These are phyloP conservation scores for Babylonia areolata DNA, from an alignment of 1,140 invertebrate species.

Conservation along the genomic window DNA sequence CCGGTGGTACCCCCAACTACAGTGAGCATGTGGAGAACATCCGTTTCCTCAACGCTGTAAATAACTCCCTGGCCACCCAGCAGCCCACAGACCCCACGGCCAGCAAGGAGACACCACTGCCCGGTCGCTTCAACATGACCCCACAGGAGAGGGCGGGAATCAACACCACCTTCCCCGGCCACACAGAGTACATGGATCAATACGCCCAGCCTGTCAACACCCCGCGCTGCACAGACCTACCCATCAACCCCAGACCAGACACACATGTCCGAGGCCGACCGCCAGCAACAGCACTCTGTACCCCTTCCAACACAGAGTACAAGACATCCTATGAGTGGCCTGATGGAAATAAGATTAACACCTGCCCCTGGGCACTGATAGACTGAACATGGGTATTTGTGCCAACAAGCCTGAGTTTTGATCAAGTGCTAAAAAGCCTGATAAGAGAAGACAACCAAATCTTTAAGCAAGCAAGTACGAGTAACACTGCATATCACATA, in stretches of 20 bases:
- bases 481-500: too few relatives aligned
- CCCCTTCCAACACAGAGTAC: slow-evolving; percentile 69
- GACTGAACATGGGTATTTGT: too few relatives aligned
- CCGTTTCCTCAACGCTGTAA: slow-evolving; percentile 58
- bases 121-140: slow-evolving; percentile 55
- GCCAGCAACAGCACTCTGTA: slow-evolving; percentile 52
- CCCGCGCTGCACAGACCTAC: slow-evolving; percentile 61
- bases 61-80: slow-evolving; percentile 40
- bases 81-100: not conserved
- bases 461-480: too few relatives aligned
- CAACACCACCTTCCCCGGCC: slow-evolving; percentile 73
- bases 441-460: too few relatives aligned
- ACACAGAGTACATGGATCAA: slow-evolving; percentile 70
- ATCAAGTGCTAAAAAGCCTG: too few relatives aligned
- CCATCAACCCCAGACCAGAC: slow-evolving; percentile 72
- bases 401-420: too few relatives aligned
- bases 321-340: slow-evolving; percentile 72
- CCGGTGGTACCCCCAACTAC: slow-evolving; percentile 31
- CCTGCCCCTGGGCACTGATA: slow-evolving; percentile 72
- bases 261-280: slow-evolving; percentile 68
- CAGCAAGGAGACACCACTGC: slow-evolving; percentile 20
- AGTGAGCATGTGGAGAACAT: slow-evolving; percentile 56
- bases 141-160: slow-evolving; percentile 74
- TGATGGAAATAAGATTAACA: slow-evolving; percentile 67
- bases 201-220: slow-evolving; percentile 60